A percentile compares a stretch with the other conserved stretches of the same genome.
Conservation (phyloP, 2,797 vertebrate species). For the Clamator glandarius region DNA sequence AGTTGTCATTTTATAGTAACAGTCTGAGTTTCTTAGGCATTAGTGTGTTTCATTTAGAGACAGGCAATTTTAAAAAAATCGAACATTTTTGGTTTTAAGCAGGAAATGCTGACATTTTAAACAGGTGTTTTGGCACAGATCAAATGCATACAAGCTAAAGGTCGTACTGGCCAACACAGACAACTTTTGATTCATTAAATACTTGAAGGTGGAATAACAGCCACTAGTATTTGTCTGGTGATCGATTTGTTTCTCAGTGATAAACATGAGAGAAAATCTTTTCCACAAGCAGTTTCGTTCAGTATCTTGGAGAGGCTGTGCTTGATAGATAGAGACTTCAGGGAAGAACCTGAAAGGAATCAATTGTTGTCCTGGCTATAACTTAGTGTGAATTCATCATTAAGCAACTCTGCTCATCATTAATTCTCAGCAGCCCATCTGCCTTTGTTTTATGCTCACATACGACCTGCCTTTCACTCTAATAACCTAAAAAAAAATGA, state of each 20-base stretch:
- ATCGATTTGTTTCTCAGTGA: conserved; percentile 45
- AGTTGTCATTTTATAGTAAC: neutral
- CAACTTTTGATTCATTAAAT: neutral
- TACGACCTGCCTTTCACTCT: neutral
- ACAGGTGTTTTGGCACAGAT: neutral
- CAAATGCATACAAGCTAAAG: neutral
- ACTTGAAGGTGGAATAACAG: neutral
- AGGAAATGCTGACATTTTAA: neutral
- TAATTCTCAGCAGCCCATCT: conserved; percentile 16
- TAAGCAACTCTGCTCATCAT: conserved; percentile 6
- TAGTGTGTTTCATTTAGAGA: neutral
- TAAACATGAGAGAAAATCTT: conserved; percentile 71
- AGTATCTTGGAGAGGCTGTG: neutral
- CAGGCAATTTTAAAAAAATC: neutral
- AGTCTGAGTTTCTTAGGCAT: neutral
- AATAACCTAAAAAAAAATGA: neutral
- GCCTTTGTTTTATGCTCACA: neutral
- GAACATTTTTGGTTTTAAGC: neutral
- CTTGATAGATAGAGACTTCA: conserved; percentile 64
- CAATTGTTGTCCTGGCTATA: conserved; percentile 19
- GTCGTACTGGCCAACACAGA: neutral
- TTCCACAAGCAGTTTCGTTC: conserved; percentile 52
- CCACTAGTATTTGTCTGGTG: neutral
- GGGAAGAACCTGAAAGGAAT: conserved; percentile 50
- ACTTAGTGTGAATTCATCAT: conserved; percentile 38